A percentile compares a stretch with the other conserved stretches of the same genome.
Conservation (phyloP, 2,797 vertebrate genomes). For the Cirrhinus molitorella region DNA sequence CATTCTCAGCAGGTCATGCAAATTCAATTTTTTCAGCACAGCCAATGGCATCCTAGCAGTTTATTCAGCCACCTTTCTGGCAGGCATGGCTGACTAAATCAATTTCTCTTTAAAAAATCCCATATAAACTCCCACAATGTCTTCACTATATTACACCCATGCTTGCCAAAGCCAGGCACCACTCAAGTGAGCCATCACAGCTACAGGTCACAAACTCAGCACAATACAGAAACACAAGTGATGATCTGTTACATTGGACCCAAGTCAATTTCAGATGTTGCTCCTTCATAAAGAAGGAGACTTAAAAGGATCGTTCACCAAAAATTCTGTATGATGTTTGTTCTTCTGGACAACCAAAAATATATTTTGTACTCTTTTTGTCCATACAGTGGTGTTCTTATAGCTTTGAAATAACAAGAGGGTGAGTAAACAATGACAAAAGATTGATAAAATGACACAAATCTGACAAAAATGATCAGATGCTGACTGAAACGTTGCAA, state of each 20-base stretch:
- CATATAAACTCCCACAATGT: constrained; percentile 17
- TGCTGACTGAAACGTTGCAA: background rate
- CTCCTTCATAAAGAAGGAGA: background rate
- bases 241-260: background rate
- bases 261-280: background rate
- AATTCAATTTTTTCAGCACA: constrained; percentile 35
- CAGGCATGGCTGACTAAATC: constrained; percentile 15
- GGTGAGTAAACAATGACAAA: background rate
- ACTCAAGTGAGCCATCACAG: background rate
- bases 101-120: constrained; percentile 16
- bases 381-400: background rate
- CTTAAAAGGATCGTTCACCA: background rate
- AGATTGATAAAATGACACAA: background rate
- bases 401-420: background rate
- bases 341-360: background rate
- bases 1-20: constrained; percentile 40
- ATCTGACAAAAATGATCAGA: background rate
- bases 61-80: constrained; percentile 28
- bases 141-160: constrained; percentile 2
- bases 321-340: background rate
- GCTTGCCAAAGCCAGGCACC: constrained; percentile 2
- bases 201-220: background rate
- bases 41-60: constrained; percentile 10
- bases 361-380: background rate
- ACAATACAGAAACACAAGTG: background rate